A percentile compares a stretch with the other conserved stretches of the same genome.
These are phyloP conservation scores for Oxyruncus cristatus DNA, from an alignment of 2,113 vertebrate genomes.

Conservation along the genomic window DNA sequence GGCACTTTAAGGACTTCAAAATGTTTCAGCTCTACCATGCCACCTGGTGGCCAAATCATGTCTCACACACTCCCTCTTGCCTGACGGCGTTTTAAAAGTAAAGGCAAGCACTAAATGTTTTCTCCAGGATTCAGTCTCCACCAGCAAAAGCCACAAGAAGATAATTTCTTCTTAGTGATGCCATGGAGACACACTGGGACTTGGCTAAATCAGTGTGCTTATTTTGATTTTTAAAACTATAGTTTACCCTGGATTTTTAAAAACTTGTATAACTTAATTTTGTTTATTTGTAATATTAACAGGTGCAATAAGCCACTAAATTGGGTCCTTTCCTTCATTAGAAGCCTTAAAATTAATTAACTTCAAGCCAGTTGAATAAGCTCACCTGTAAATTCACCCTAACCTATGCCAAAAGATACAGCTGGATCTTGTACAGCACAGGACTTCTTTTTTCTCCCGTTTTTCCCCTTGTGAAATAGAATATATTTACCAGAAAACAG, in stretches of 20 bases:
- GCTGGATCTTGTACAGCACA: background rate
- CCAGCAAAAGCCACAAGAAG: background rate
- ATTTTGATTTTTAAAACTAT: background rate
- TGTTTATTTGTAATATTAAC: background rate
- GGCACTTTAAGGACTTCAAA: background rate
- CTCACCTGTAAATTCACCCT: background rate
- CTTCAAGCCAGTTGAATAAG: background rate
- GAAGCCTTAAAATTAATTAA: background rate
- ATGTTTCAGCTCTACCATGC: background rate
- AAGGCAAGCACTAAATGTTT: background rate
- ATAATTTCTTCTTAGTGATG: background rate
- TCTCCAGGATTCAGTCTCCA: background rate
- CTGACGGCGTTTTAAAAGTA: background rate
- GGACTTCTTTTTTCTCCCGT: background rate
- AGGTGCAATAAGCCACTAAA: background rate
- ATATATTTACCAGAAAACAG: background rate
- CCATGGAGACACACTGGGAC: accelerated
- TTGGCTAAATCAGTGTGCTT: background rate
- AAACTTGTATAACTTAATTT: background rate
- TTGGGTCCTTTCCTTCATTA: background rate
- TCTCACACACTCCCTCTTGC: background rate
- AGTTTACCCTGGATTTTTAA: background rate
- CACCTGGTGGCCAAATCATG: constrained; percentile 59
- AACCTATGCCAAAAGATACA: background rate
- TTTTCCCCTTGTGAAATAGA: background rate